phyloP scores from a whole-genome alignment of 2,797 vertebrate genomes.

The Pantherophis alleghaniensis region DNA sequence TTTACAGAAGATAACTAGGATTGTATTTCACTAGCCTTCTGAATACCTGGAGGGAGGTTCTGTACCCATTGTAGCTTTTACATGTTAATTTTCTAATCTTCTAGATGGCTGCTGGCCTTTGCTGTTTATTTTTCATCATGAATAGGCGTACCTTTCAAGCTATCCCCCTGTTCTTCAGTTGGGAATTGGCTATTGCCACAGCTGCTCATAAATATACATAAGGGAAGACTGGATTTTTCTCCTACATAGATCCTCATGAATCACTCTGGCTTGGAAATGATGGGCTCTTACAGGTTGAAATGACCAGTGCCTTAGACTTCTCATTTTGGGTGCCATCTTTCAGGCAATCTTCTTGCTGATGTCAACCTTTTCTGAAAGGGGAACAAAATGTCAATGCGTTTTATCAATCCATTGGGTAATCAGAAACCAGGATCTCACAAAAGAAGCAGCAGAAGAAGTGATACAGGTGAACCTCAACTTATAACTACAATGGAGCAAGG shows the following conservation, averaged over 20 bases:
- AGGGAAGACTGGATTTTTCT: not conserved
- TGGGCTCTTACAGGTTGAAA: not conserved
- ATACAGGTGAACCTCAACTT: too few relatives aligned
- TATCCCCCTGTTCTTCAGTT: not conserved
- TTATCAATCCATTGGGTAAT: not conserved
- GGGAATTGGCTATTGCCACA: not conserved
- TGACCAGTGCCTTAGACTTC: not conserved
- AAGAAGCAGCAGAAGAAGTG: not conserved
- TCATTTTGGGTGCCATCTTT: not conserved
- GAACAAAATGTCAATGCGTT: not conserved
- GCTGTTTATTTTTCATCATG: not conserved
- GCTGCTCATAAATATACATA: slow-evolving; percentile 18
- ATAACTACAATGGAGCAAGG: too few relatives aligned
- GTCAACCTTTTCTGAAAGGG: not conserved
- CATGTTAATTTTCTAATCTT: slow-evolving; percentile 21
- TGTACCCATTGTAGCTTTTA: not conserved
- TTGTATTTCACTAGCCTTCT: slow-evolving; percentile 13
- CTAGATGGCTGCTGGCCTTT: slow-evolving; percentile 16
- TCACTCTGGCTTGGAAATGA: not conserved
- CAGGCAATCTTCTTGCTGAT: not conserved
- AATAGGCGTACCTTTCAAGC: not conserved
- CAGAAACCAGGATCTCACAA: not conserved
- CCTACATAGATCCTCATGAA: not conserved
- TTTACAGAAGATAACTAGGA: slow-evolving; percentile 9
- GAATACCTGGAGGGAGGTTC: not conserved